Evolutionary conservation across 1,140 invertebrate genomes (phyloP).

Genomic region (Anagrus nilaparvatae): DNA sequence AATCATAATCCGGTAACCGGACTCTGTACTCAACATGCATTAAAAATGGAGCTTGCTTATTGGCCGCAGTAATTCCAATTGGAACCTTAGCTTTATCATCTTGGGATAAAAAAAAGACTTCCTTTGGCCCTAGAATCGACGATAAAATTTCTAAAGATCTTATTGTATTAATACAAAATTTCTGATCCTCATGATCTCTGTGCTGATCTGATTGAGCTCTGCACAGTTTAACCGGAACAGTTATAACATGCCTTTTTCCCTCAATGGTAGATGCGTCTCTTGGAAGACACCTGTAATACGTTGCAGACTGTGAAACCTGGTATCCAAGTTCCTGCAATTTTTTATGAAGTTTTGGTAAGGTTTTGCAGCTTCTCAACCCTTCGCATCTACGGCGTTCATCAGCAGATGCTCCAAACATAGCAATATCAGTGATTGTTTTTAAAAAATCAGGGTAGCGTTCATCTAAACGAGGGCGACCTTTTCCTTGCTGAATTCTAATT

Average conservation of each 20-base stretch:
- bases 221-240: conserved; percentile 5
- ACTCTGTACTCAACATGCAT: conserved; percentile 34
- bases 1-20: conserved; percentile 38
- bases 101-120: conserved; percentile 24
- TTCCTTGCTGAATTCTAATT: not conserved
- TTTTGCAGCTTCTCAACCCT: conserved; percentile 10
- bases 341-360: conserved; percentile 13
- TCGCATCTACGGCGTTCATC: conserved; percentile 13
- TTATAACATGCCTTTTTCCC: conserved; percentile 4
- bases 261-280: conserved; percentile 3
- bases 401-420: conserved; percentile 9
- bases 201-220: conserved; percentile 1
- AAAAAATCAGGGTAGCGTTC: conserved; percentile 4
- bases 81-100: conserved; percentile 38
- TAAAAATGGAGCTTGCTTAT: conserved; percentile 26
- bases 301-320: conserved; percentile 3
- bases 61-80: conserved; percentile 32
- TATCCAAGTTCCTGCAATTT: conserved; percentile 5
- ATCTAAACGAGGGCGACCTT: conserved; percentile 11
- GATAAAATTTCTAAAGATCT: conserved; percentile 8
- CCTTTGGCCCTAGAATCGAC: conserved; percentile 17
- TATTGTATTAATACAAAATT: conserved; percentile 4
- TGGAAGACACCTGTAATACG: conserved; percentile 9
- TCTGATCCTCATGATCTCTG: conserved; percentile 1
- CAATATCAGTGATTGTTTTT: conserved; percentile 12